These are phyloP conservation scores for Bombus haemorrhoidalis DNA, from an alignment of 1,140 invertebrate species.

Conservation along the genomic window DNA sequence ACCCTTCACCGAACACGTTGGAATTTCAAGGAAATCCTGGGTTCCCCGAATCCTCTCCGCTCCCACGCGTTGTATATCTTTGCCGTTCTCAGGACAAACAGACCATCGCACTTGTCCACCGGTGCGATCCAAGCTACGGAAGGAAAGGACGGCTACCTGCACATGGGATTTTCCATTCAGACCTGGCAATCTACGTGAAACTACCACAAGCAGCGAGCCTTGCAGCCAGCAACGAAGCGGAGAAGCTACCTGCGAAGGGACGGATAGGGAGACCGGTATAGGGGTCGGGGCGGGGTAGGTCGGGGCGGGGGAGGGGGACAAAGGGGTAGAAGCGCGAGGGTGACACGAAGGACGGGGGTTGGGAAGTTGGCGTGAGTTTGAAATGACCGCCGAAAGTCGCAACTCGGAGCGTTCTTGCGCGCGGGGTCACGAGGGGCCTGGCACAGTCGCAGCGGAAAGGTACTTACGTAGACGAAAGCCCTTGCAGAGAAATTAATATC, in stretches of 20 bases:
- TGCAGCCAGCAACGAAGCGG: background rate
- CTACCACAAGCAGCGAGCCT: background rate
- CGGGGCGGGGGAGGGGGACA: background rate
- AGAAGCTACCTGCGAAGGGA: slow-evolving; percentile 35
- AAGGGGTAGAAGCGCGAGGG: background rate
- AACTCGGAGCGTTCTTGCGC: slow-evolving; percentile 59
- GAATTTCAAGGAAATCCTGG: slow-evolving; percentile 8
- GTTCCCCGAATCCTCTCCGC: background rate
- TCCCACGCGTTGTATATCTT: background rate
- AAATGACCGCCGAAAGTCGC: slow-evolving; percentile 70
- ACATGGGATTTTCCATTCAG: slow-evolving; percentile 31
- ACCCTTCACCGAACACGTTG: background rate
- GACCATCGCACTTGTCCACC: background rate
- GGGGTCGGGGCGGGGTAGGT: too few relatives aligned
- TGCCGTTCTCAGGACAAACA: background rate
- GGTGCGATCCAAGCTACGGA: too few relatives aligned
- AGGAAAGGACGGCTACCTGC: background rate
- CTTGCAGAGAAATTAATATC: slow-evolving; percentile 80
- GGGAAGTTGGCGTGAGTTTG: slow-evolving; percentile 47
- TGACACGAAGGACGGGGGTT: background rate
- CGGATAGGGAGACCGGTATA: slow-evolving; percentile 21
- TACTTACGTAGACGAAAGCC: slow-evolving; percentile 64
- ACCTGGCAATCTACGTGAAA: background rate
- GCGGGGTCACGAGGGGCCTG: slow-evolving; percentile 54
- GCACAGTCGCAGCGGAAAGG: slow-evolving; percentile 58